Percentiles rank a stretch among this genome's conserved stretches.
phyloP scores from a whole-genome alignment of 2,113 vertebrate species.

The Macheiramphus alcinus region DNA sequence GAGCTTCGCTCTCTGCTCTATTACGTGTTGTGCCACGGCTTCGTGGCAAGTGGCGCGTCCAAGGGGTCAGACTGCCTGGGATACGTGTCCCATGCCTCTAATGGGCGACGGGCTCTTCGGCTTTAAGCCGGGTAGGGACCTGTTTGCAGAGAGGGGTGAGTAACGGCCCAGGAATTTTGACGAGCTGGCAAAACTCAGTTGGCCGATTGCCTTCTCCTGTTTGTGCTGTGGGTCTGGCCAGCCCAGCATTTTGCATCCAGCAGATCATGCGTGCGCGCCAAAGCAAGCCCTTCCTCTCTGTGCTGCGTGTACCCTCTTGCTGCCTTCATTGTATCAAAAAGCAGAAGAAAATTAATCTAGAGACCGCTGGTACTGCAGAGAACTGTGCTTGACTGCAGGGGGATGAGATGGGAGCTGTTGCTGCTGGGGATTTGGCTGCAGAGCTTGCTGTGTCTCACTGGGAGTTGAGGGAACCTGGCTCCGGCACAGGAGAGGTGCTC shows the following conservation, averaged over 20 bases:
- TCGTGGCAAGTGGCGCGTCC: background rate
- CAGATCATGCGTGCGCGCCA: background rate
- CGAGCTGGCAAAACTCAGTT: slow-evolving; percentile 32
- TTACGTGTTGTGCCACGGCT: accelerated
- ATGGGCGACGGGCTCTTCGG: background rate
- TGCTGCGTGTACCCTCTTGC: background rate
- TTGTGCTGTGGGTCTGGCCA: background rate
- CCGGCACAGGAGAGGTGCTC: background rate
- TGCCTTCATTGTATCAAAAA: background rate
- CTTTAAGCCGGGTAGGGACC: background rate
- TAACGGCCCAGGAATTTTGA: slow-evolving; percentile 42
- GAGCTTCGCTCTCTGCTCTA: background rate
- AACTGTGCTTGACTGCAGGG: background rate
- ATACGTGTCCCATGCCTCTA: background rate
- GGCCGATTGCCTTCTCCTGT: background rate
- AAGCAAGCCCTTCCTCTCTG: background rate
- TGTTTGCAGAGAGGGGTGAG: slow-evolving; percentile 20
- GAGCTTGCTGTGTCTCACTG: background rate
- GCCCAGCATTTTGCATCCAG: background rate
- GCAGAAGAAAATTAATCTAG: background rate
- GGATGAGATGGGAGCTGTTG: background rate
- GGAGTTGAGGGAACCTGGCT: background rate
- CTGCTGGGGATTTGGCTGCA: background rate
- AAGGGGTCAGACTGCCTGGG: accelerated
- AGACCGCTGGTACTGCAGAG: background rate